Conservation (phyloP, 2,797 vertebrate species). For the Margarornis squamiger region DNA sequence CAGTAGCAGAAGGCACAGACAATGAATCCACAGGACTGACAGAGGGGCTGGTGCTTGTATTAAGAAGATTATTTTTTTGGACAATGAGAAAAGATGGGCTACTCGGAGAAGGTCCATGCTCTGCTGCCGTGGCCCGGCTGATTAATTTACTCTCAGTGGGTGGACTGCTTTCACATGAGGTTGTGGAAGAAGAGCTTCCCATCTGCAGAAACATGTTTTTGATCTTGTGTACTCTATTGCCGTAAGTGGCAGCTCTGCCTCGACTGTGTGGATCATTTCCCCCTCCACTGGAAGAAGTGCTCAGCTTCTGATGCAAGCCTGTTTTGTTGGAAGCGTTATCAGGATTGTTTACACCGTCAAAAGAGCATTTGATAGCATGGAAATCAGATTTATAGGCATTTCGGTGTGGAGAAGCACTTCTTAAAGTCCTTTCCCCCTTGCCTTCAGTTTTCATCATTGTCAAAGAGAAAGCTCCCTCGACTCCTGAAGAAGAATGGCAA, state of each 20-base stretch:
- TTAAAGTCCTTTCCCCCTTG: conserved; percentile 88
- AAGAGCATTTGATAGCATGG: conserved; percentile 91
- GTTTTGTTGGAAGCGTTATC: conserved; percentile 83
- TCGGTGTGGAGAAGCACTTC: conserved; percentile 92
- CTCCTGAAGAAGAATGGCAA: background rate
- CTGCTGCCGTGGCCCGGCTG: conserved; percentile 52
- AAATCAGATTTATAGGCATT: conserved; percentile 94
- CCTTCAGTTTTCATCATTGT: conserved; percentile 91
- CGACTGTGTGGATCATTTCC: conserved; percentile 65
- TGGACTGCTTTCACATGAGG: conserved; percentile 55
- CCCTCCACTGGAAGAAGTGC: conserved; percentile 68
- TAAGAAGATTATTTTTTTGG: conserved; percentile 76
- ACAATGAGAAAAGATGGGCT: conserved; percentile 74
- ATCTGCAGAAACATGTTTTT: conserved; percentile 94
- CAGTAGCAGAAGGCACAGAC: conserved; percentile 42
- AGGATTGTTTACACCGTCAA: conserved; percentile 87
- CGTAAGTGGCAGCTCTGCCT: conserved; percentile 78
- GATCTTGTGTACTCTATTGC: conserved; percentile 91
- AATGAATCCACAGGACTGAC: conserved; percentile 13
- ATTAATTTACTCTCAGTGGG: conserved; percentile 51
- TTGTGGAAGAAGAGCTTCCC: conserved; percentile 77
- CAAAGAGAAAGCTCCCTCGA: background rate
- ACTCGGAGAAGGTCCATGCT: conserved; percentile 75
- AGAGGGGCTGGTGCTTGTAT: conserved; percentile 36
- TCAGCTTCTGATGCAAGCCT: conserved; percentile 80